Conservation (phyloP, 2,888 invertebrate genomes). For the Cantharis lateralis region DNA sequence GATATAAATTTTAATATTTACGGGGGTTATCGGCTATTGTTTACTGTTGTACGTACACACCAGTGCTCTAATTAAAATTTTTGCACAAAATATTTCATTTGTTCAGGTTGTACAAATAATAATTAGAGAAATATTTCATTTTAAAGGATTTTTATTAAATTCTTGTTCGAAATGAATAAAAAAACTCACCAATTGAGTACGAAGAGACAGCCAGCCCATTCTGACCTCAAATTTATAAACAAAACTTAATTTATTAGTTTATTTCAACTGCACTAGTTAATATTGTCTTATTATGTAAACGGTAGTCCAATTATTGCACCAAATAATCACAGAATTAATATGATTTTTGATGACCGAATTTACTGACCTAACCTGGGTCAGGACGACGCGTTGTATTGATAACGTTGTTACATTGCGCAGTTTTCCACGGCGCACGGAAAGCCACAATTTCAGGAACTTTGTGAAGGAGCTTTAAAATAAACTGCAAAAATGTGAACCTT, state of each 20-base stretch:
- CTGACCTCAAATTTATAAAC: background rate
- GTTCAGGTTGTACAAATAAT: too few species aligned
- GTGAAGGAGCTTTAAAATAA: conserved; percentile 1
- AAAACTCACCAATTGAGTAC: background rate
- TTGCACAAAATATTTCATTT: background rate
- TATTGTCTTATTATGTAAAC: background rate
- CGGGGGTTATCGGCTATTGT: background rate
- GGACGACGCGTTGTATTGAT: conserved; percentile 44
- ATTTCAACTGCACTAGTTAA: background rate
- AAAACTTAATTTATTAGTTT: background rate
- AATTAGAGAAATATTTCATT: background rate
- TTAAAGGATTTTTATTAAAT: background rate
- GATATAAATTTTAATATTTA: background rate
- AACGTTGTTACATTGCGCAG: conserved; percentile 41
- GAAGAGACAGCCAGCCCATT: background rate
- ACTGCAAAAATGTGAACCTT: background rate
- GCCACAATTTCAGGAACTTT: conserved; percentile 15
- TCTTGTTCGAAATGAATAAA: background rate
- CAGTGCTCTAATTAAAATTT: background rate
- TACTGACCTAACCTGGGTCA: conserved; percentile 43
- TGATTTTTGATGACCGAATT: background rate
- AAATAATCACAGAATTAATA: background rate
- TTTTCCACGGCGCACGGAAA: conserved; percentile 15
- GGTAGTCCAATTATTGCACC: background rate
- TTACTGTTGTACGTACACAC: background rate